Evolutionary conservation across 2,888 invertebrate genomes (phyloP), one percentile per base, ranked within the genome.

Genomic region (Agrilus mali): DNA sequence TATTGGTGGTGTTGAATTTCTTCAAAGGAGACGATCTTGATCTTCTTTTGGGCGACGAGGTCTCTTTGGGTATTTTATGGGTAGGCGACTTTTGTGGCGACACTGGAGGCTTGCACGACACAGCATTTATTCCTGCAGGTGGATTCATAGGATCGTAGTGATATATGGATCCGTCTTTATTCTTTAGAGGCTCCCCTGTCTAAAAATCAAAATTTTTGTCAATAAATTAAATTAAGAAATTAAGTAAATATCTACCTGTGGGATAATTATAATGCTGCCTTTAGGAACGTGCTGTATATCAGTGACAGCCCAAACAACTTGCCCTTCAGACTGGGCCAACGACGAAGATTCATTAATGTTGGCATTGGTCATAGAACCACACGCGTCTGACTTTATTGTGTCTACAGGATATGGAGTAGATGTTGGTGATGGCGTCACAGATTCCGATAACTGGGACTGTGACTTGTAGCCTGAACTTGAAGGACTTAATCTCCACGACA

Each of bases 211-310:
- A n/a, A n/a, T 14, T 27, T 20, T 4, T 20, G 4, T 20, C 5
- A 20, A 15, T 16, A 44, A 17, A 33, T 27, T 22, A 38, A 32
- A 48, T 36, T 31, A 10, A 41, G 33, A 36, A 5, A 27, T 13
- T 12, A 27, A 12, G 27, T 10, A 37, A 38, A 10, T 31, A 47
- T 48, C 50, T 55, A 78, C 79, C 71, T 77, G 75, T 17, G 92
- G 92, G 65, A 93, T 86, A 63, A 94, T 87, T 56, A 93, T 83
- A 55, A 92, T 71, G 55, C 89, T 88, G 47, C 93, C 93, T 43
- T 82, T 74, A 40, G 92, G 92, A 47, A 93, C 89, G 51, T 80
- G 80, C 35, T 84, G 77, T 65, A 89, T 77, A 67, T 86, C 86
- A 31, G 87, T 86, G 41, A 92, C 87, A 40, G 89, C 88, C 88